Evolutionary conservation across 2,888 invertebrate species (phyloP), one percentile per base, ranked within the genome.

Genomic region (Phyto melanocephala): DNA sequence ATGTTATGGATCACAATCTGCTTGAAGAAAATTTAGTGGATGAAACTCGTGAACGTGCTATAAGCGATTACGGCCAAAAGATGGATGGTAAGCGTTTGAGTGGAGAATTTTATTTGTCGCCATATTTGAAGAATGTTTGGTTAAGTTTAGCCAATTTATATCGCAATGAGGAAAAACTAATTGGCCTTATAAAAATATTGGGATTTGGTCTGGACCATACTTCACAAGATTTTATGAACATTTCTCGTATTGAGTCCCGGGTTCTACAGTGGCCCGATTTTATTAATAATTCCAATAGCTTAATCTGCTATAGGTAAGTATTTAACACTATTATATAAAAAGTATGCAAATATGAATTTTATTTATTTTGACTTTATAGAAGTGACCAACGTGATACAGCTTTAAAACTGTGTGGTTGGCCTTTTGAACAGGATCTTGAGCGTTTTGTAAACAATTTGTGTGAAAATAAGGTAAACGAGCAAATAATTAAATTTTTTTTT

Each of bases 381-480:
- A 95, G 95, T 63, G 90, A 89, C 70, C 89, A 90, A 60, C 93
- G 97, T 83, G 95, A 95, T 85, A 94, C 95, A 89, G 96, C 96
- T 1, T 92, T 98, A 82, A 95, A 95, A 89, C 92, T 98, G 83
- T 98, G 98, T 92, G 97, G 97, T 20, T 98, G 98, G 98, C 94
- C 94, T 82, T 95, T 95, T 90, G 96, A 97, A 85, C 94, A 94
- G 89, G 95, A 96, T 87, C 89, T 94, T 40, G 92, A 92, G 5
- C 92, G 93, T 75, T 94, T 94, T 83, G 90, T 95, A n/a, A 93
- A 94, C 65, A 92, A 94, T 86, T 92, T 97, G 47, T 95, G 96
- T 89, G 94, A 94, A 72, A 95, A 95, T 88, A 93, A 90, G 83
- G 88, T 88, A 63, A 80, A 35, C 15, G 40, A 37, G 17, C 10